Evolutionary conservation across 2,113 vertebrate species (phyloP).

Genomic region (Corvus moneduloides): DNA sequence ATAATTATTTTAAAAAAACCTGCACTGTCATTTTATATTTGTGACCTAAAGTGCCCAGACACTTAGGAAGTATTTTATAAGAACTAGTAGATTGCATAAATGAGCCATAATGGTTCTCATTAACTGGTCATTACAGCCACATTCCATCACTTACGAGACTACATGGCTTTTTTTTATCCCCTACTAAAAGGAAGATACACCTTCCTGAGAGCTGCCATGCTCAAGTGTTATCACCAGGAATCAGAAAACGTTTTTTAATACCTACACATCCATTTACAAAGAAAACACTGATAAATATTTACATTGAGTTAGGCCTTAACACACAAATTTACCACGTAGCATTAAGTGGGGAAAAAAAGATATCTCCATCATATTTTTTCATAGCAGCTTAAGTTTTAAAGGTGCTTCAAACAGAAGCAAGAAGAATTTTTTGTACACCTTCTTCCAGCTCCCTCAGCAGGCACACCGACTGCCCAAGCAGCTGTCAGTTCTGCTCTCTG

Average conservation of each 20-base stretch:
- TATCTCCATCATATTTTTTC: background rate
- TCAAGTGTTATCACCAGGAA: background rate
- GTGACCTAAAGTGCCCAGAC: background rate
- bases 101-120: background rate
- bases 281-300: background rate
- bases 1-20: background rate
- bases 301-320: background rate
- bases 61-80: background rate
- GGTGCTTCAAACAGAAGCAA: background rate
- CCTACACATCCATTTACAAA: background rate
- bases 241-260: background rate
- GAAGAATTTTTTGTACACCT: accelerated
- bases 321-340: background rate
- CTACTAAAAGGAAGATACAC: background rate
- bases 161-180: background rate
- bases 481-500: background rate
- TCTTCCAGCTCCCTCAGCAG: background rate
- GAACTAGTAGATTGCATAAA: background rate
- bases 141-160: background rate
- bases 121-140: background rate
- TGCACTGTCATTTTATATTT: background rate
- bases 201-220: background rate
- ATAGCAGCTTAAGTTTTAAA: background rate
- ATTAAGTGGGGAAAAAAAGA: background rate
- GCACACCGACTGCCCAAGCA: background rate